These are phyloP conservation scores for Chloroceryle amazona DNA, from an alignment of 2,797 vertebrate genomes.

Conservation along the genomic window DNA sequence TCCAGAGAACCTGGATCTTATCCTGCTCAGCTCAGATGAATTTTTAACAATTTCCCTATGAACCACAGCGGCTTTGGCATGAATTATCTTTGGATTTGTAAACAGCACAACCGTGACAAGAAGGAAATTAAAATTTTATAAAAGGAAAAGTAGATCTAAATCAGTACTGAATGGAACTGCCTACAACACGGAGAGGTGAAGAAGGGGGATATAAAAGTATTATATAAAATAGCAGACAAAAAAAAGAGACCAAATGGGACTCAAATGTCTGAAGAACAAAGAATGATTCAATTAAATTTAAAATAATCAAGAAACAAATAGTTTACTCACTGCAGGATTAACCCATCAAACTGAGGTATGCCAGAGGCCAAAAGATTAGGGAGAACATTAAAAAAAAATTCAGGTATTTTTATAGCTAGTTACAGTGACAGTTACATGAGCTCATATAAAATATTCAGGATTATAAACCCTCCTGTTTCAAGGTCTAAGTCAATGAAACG, in stretches of 20 bases:
- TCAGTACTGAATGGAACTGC: constrained; percentile 6
- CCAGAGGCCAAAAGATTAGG: background rate
- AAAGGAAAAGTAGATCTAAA: constrained; percentile 47
- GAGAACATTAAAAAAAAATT: background rate
- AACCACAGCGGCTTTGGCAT: background rate
- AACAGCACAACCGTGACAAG: constrained; percentile 35
- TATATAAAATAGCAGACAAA: background rate
- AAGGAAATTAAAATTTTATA: constrained; percentile 63
- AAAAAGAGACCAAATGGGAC: background rate
- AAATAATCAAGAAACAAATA: background rate
- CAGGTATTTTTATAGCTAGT: background rate
- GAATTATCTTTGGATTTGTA: constrained; percentile 59
- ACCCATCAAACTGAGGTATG: background rate
- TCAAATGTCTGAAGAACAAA: constrained; percentile 11
- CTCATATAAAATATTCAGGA: constrained; percentile 1
- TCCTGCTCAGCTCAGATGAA: background rate
- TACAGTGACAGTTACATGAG: background rate
- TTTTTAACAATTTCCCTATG: constrained; percentile 31
- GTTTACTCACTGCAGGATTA: background rate
- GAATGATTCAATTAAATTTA: background rate
- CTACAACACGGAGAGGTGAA: background rate
- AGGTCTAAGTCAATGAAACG: background rate
- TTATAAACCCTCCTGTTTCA: background rate
- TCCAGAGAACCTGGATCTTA: constrained; percentile 3
- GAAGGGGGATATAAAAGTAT: background rate